Percentiles rank a stretch among this genome's conserved stretches.
These are phyloP conservation scores for Lucilia sericata DNA, from an alignment of 1,140 invertebrate genomes.

Conservation along the genomic window DNA sequence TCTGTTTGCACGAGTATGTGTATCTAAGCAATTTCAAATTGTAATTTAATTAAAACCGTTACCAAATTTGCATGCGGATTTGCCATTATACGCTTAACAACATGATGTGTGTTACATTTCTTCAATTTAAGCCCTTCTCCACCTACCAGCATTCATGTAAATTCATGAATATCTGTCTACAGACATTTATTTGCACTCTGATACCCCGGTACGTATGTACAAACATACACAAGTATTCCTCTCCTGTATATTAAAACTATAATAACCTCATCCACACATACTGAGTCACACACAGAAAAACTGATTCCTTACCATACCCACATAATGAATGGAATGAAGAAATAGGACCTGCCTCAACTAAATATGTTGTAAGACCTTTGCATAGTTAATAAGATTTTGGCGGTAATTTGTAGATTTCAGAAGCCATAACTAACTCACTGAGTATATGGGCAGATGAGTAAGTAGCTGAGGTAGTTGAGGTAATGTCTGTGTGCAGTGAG, in stretches of 20 bases:
- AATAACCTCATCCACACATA: too few species aligned
- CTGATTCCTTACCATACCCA: neutral
- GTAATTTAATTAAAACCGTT: conserved; percentile 44
- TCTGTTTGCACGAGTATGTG: neutral
- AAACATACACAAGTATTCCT: too few species aligned
- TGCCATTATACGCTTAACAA: conserved; percentile 32
- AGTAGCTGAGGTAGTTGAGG: neutral
- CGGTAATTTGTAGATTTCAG: conserved; percentile 35
- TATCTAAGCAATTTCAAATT: conserved; percentile 28
- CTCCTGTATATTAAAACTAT: too few species aligned
- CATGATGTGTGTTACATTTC: neutral
- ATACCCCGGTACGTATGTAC: too few species aligned
- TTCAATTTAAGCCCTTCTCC: too few species aligned
- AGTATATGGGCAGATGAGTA: neutral
- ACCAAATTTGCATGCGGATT: conserved; percentile 34
- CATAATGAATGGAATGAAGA: neutral
- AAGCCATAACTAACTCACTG: conserved; percentile 17
- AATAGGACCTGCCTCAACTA: neutral
- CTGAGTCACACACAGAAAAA: too few species aligned
- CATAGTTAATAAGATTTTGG: conserved; percentile 38
- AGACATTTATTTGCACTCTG: too few species aligned
- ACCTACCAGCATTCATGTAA: too few species aligned
- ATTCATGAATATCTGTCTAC: too few species aligned
- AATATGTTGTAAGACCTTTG: conserved; percentile 11
- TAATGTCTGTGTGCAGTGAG: too few species aligned